Base-by-base conservation (phyloP, 2,888 invertebrate species). In the Drosophila vallismaia region DNA sequence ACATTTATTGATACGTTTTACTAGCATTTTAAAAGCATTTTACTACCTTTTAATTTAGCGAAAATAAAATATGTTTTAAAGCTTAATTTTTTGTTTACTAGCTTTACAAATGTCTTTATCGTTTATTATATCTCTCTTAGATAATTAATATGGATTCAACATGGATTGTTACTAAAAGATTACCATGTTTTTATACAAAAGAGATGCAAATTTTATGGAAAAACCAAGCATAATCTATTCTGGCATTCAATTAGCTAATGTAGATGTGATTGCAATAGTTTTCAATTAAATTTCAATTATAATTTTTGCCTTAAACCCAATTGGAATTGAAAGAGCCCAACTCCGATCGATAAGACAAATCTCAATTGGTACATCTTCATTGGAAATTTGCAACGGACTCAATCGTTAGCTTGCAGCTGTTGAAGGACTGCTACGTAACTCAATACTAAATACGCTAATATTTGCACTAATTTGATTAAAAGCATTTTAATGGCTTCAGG, bases 381-480 rank as follows among this genome's bases (percentile, higher is more conserved):
- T 48, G 24, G 12, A n/a, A 29, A 29, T 12, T 52, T 14, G 26
- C 36, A 14, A 2, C 24, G 14, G 24, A 46, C 10, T 14, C 45
- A 45, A 36, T 28, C 59, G 33, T 36, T 4, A 33, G 44, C 29
- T 48, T 50, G 42, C 59, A 50, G 51, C 42, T 46, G 50, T n/a
- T 12, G 24, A 31, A 60, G 59, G 45, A 4, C 12, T 51, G 44
- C 1, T 40, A 14, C 29, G 62, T 55, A 67, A 64, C 66, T 67
- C 55, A 44, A 53, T 52, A 60, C 64, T 52, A 57, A 51, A 60
- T 64, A 46, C 69, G 63, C 76, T 74, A 79, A 84, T 84, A 82
- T 83, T 81, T 79, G 64, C 77, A 82, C 71, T 84, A 84, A 86
- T 86, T 86, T 86, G 84, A 86, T 86, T 86, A 88, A 88, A 88